phyloP scores from a whole-genome alignment of 2,113 vertebrate species.

The Prunella himalayana region DNA sequence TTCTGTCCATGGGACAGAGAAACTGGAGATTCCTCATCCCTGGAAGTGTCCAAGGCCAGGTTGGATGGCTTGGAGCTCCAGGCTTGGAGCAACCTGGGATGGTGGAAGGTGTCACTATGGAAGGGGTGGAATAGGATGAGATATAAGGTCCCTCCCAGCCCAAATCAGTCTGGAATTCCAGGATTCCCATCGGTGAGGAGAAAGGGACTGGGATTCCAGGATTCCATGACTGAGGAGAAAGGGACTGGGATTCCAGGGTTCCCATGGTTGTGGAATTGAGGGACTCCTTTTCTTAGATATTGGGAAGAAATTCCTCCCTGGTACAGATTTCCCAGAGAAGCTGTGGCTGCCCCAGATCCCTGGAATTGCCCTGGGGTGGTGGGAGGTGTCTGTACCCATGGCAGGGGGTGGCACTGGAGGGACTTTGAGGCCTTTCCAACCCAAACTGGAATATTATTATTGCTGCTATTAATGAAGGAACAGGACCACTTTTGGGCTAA shows the following conservation, averaged over 20 bases:
- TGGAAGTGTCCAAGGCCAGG: not conserved
- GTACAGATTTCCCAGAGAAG: not conserved
- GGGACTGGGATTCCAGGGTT: no score
- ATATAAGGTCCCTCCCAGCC: not conserved
- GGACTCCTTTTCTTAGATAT: not conserved
- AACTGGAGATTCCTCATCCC: not conserved
- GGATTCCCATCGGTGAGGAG: not conserved
- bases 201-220: no score
- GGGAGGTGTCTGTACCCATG: accelerated
- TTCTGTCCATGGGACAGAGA: not conserved
- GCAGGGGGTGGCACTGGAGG: not conserved
- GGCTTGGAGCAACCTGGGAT: not conserved
- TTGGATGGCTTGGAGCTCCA: accelerated
- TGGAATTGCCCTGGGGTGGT: accelerated
- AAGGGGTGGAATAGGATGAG: not conserved
- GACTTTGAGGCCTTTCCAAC: not conserved
- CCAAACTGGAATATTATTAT: not conserved
- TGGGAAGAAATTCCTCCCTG: not conserved
- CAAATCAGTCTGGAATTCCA: not conserved
- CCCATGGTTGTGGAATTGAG: not conserved
- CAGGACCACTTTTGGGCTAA: not conserved
- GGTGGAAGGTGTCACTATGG: not conserved
- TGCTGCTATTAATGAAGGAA: not conserved
- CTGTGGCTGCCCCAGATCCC: not conserved
- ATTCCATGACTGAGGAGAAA: no score